Evolutionary conservation across 2,797 vertebrate genomes (phyloP).

Genomic region (Crypturellus tataupa): DNA sequence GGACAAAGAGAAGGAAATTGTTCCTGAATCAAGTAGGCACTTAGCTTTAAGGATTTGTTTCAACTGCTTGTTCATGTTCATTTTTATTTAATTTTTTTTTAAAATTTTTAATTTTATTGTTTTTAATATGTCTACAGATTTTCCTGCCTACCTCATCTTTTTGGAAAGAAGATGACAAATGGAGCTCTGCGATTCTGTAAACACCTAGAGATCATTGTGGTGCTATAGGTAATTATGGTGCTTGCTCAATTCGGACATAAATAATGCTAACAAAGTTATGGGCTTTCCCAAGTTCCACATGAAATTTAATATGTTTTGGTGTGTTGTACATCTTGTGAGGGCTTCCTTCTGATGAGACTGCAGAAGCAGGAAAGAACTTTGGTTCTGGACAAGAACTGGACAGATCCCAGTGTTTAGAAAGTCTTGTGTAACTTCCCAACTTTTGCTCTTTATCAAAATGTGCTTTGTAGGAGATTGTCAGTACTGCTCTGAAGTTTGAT

Average conservation of each 20-base stretch:
- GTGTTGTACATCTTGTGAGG: not conserved
- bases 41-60: not conserved
- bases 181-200: not conserved
- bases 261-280: not conserved
- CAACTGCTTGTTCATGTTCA: not conserved
- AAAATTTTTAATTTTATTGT: not conserved
- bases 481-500: not conserved
- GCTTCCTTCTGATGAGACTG: not conserved
- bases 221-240: slow-evolving; percentile 42
- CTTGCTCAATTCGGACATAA: not conserved
- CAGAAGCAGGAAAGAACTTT: not conserved
- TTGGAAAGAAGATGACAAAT: slow-evolving; percentile 32
- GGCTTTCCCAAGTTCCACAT: not conserved
- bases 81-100: slow-evolving; percentile 3
- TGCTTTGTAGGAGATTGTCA: not conserved
- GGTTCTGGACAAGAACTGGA: not conserved
- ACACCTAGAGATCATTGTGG: not conserved
- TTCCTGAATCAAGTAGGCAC: not conserved
- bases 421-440: not conserved
- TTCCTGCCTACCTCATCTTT: slow-evolving; percentile 20
- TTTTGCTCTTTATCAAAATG: not conserved
- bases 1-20: not conserved
- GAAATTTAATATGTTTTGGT: not conserved
- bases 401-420: not conserved
- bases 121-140: slow-evolving; percentile 38